Conservation (phyloP, 2,113 vertebrate genomes). For the Larimichthys polyactis region DNA sequence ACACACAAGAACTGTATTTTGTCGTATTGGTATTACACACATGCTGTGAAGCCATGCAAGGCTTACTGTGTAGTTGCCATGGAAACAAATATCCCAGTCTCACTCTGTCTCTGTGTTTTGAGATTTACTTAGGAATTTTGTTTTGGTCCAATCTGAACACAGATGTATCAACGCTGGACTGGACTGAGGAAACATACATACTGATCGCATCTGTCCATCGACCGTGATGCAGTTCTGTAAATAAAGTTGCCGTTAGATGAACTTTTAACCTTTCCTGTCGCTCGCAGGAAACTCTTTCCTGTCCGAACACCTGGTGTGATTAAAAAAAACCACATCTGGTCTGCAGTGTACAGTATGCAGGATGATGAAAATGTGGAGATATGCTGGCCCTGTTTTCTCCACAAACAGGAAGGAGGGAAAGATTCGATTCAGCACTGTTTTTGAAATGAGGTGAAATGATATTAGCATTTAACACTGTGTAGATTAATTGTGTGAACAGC, state of each 20-base stretch:
- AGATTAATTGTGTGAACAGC: constrained; percentile 13
- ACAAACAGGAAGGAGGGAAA: constrained; percentile 10
- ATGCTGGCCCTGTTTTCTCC: constrained; percentile 14
- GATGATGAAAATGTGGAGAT: constrained; percentile 6
- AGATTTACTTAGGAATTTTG: constrained; percentile 44
- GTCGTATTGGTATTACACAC: constrained; percentile 4
- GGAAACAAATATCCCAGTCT: constrained; percentile 58
- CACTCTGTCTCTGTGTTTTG: constrained; percentile 31
- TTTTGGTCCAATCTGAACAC: constrained; percentile 29
- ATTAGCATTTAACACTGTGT: constrained; percentile 21
- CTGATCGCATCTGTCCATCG: neutral
- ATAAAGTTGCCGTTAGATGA: neutral
- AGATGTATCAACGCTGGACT: neutral
- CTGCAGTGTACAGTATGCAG: neutral
- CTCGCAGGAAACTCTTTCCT: constrained; percentile 3
- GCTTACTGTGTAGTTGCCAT: constrained; percentile 65
- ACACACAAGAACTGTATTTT: neutral
- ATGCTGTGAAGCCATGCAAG: constrained; percentile 9
- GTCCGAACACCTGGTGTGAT: constrained; percentile 29
- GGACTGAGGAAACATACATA: neutral
- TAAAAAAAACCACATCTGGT: constrained; percentile 18
- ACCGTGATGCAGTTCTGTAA: neutral
- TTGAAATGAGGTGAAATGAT: neutral
- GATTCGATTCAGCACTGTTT: constrained; percentile 6
- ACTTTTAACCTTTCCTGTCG: constrained; percentile 13